These are phyloP conservation scores for Lagorchestes hirsutus DNA, from an alignment of 2,797 vertebrate genomes.

Conservation along the genomic window DNA sequence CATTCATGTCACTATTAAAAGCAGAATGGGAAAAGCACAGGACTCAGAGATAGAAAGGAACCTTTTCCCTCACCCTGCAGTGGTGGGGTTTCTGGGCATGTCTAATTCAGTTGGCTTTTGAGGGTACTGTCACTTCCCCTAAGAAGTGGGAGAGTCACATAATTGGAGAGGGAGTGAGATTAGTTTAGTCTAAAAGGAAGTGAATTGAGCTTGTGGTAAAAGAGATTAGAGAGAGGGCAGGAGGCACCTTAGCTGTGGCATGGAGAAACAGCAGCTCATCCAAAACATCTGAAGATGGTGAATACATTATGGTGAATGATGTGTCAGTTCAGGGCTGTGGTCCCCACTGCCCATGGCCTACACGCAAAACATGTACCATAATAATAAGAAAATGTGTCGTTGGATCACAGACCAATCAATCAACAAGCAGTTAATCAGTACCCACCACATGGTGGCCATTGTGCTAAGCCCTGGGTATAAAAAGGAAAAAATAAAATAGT, in stretches of 20 bases:
- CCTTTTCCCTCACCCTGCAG: not conserved
- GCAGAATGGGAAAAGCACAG: not conserved
- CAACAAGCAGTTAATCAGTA: not conserved
- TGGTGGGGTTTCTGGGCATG: not conserved
- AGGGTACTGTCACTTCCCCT: not conserved
- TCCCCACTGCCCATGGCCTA: not conserved
- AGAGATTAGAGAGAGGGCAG: not conserved
- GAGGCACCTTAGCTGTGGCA: not conserved
- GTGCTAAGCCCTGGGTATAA: not conserved
- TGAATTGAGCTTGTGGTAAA: not conserved
- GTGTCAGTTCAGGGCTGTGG: not conserved
- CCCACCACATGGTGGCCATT: not conserved
- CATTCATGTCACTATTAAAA: not conserved
- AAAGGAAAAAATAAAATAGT: not conserved
- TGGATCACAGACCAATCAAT: not conserved
- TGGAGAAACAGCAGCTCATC: not conserved
- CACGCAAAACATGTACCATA: not conserved
- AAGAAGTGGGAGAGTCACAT: not conserved
- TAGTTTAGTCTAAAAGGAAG: not conserved
- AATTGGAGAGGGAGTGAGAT: not conserved
- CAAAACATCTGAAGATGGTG: not conserved
- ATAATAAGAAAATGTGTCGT: not conserved
- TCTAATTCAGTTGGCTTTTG: not conserved
- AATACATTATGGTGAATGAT: not conserved
- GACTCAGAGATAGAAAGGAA: not conserved